These are phyloP conservation scores for Endomychus coccineus DNA, from an alignment of 2,888 invertebrate species.

Conservation along the genomic window DNA sequence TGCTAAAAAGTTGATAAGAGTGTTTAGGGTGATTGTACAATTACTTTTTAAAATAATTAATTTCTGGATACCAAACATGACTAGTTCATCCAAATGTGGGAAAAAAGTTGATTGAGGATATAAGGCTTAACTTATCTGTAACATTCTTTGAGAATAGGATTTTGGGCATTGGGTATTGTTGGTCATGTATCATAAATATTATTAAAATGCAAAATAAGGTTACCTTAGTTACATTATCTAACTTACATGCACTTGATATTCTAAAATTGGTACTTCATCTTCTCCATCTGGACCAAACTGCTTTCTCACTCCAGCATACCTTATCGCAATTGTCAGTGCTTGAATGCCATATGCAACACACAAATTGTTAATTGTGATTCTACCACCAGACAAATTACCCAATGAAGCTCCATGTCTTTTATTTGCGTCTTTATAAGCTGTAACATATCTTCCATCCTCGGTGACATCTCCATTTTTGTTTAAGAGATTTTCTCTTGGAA, in stretches of 20 bases:
- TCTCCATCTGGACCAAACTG: conserved; percentile 76
- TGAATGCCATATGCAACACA: conserved; percentile 57
- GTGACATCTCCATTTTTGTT: conserved; percentile 84
- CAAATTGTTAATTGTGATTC: conserved; percentile 66
- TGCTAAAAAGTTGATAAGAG: conserved; percentile 55
- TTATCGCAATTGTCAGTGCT: conserved; percentile 73
- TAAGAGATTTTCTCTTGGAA: conserved; percentile 71
- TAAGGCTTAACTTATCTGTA: too few species aligned
- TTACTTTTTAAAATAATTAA: too few species aligned
- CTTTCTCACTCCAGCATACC: conserved; percentile 80
- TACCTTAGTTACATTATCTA: too few species aligned
- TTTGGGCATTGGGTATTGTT: too few species aligned
- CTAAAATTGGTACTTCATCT: conserved; percentile 76
- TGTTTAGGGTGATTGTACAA: too few species aligned
- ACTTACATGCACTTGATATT: conserved; percentile 80
- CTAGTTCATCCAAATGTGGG: too few species aligned
- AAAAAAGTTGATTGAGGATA: too few species aligned
- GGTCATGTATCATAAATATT: too few species aligned
- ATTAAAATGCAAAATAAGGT: too few species aligned
- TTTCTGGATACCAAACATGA: too few species aligned
- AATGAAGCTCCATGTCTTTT: conserved; percentile 79
- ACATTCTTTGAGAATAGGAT: too few species aligned
- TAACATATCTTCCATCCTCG: conserved; percentile 71
- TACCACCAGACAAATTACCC: conserved; percentile 74
- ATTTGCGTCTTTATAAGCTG: conserved; percentile 71